phyloP scores from a whole-genome alignment of 1,140 invertebrate genomes.

The Leptonema lineaticorne region DNA sequence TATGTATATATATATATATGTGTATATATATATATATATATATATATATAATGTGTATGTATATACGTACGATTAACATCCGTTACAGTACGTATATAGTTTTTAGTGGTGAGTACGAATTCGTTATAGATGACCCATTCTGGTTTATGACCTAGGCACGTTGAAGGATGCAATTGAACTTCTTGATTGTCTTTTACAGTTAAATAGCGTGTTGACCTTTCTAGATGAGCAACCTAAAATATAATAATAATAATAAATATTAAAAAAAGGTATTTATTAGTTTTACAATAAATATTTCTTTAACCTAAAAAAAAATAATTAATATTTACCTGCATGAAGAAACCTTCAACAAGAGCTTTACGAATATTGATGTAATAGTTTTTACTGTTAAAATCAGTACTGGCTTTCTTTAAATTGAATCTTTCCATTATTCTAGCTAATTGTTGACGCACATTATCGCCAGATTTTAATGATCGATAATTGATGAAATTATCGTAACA shows the following conservation, averaged over 20 bases:
- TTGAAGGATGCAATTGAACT: constrained; percentile 98
- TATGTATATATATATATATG: constrained; percentile 59
- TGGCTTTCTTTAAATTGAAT: constrained; percentile 89
- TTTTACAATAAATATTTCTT: no score
- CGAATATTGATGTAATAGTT: constrained; percentile 99
- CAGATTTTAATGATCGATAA: constrained; percentile 93
- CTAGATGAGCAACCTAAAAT: constrained; percentile 86
- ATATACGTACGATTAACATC: constrained; percentile 92
- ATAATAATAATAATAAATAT: no score
- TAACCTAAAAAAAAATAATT: no score
- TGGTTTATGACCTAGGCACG: constrained; percentile 98
- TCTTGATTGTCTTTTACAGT: constrained; percentile 99
- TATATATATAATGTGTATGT: neutral
- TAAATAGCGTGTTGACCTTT: constrained; percentile 93
- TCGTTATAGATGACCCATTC: constrained; percentile 99
- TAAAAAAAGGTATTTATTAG: no score
- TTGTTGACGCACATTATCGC: constrained; percentile 68
- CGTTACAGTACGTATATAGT: constrained; percentile 98
- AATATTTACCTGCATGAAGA: constrained; percentile 94
- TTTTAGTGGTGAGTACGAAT: constrained; percentile 99
- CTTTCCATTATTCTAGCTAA: constrained; percentile 71
- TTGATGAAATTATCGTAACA: constrained; percentile 99
- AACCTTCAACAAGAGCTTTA: constrained; percentile 96
- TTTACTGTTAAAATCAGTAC: constrained; percentile 97
- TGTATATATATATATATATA: constrained; percentile 16